These are phyloP conservation scores for Elegia similella DNA, from an alignment of 2,888 invertebrate species.

Conservation along the genomic window DNA sequence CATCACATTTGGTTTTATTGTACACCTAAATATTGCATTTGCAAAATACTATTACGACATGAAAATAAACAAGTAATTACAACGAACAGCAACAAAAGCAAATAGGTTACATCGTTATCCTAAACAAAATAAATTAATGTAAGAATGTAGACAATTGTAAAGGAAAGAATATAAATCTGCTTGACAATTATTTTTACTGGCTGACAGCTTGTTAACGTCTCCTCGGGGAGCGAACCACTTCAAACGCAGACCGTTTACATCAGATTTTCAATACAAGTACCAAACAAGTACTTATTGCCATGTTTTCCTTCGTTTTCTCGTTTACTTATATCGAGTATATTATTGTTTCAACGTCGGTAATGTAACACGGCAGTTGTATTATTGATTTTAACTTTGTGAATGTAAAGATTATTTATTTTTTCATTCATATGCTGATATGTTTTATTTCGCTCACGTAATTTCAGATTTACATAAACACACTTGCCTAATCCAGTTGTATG, in stretches of 20 bases:
- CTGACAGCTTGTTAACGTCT: slow-evolving; percentile 59
- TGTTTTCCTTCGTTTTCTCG: slow-evolving; percentile 26
- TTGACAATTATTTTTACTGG: slow-evolving; percentile 35
- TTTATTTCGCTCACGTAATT: not conserved
- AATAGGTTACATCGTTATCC: not conserved
- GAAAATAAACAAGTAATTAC: not conserved
- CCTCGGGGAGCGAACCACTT: slow-evolving; percentile 50
- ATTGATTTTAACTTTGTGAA: not conserved
- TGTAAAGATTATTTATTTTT: not conserved
- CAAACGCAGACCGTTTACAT: slow-evolving; percentile 51
- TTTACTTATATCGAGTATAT: slow-evolving; percentile 2
- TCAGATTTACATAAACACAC: slow-evolving; percentile 9
- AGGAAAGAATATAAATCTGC: slow-evolving; percentile 17
- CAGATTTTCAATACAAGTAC: slow-evolving; percentile 40
- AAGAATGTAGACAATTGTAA: slow-evolving; percentile 11
- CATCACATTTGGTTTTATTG: too few species aligned
- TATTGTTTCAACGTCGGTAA: not conserved
- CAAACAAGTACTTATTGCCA: slow-evolving; percentile 37
- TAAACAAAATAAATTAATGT: slow-evolving; percentile 1
- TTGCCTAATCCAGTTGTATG: slow-evolving; percentile 1
- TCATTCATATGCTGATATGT: not conserved
- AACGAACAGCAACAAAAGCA: not conserved
- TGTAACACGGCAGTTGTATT: not conserved
- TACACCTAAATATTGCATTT: too few species aligned
- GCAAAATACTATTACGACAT: too few species aligned